Evolutionary conservation across 2,797 vertebrate species (phyloP), one percentile per base, ranked within the genome.

Genomic region (Myripristis jacobus): DNA sequence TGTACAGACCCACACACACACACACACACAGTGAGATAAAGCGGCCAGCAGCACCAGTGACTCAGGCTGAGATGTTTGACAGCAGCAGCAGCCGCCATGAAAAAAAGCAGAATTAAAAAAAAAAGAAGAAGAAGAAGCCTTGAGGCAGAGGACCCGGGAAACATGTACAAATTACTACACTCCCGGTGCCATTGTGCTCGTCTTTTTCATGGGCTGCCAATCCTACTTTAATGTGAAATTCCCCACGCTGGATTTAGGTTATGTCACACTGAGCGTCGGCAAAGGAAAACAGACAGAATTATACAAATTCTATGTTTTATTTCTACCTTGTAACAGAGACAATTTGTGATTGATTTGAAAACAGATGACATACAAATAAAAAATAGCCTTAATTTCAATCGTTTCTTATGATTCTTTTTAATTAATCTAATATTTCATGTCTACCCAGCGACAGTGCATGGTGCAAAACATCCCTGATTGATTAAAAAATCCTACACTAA

Each of bases 391-490:
- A 56, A 65, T 80, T 85, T 85, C 65, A 64, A 36, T 66, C 61
- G 22, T 80, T 80, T 82, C 47, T 66, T 51, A 25, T 34, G 38
- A 65, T 63, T 56, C 64, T 79, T 63, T 66, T 81, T 66, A 80
- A 82, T 70, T 72, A 87, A 81, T 82, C 80, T 85, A 78, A 86
- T 82, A 55, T 84, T 84, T 88, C 62, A 89, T 88, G 71, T 90
- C 88, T 90, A 90, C 87, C 88, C 88, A 92, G 89, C 85, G 73
- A 93, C 90, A 93, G 91, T 93, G 92, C 91, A 83, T 93, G 90
- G 88, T 92, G 91, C 83, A 90, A 93, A 93, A 92, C 85, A 90
- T 93, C 93, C 93, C 93, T 94, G 93, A 94, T 93, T 84, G 85
- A 85, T 93, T 77, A 88, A 89, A 87, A 91, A 88, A 86, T 77